phyloP scores from a whole-genome alignment of 1,140 invertebrate genomes.

The Drosophila ambigua region DNA sequence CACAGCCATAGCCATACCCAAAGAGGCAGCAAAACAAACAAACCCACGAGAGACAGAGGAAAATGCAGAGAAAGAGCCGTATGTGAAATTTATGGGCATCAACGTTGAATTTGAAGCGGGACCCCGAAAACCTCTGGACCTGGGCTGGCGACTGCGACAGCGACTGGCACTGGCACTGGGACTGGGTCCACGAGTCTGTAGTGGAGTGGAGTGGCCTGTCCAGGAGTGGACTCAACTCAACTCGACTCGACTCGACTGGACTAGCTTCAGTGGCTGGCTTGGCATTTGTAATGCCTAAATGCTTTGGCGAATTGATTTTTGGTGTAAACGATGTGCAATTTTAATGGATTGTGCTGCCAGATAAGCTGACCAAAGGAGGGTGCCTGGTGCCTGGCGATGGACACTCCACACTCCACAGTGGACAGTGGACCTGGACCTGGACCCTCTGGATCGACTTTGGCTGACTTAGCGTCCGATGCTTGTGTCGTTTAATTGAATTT shows the following conservation, averaged over 20 bases:
- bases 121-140: conserved; percentile 34
- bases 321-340: conserved; percentile 84
- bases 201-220: too few relatives aligned
- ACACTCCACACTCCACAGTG: conserved; percentile 5
- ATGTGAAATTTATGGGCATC: conserved; percentile 80
- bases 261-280: conserved; percentile 75
- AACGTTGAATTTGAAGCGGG: conserved; percentile 78
- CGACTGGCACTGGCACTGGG: conserved; percentile 1
- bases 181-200: conserved; percentile 1
- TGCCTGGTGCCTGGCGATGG: conserved; percentile 23
- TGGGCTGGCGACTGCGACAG: conserved; percentile 2
- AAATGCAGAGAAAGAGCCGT: conserved; percentile 37
- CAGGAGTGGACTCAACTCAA: conserved; percentile 17
- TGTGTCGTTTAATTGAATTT: conserved; percentile 81
- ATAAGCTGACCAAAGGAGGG: conserved; percentile 63
- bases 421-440: background rate
- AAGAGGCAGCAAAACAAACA: conserved; percentile 38
- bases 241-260: conserved; percentile 17
- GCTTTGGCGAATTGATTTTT: conserved; percentile 84
- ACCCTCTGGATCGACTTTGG: conserved; percentile 14
- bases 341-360: conserved; percentile 83
- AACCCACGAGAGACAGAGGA: conserved; percentile 3
- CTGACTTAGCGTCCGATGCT: conserved; percentile 19
- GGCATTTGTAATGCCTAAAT: conserved; percentile 83
- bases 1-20: conserved; percentile 9